Evolutionary conservation across 2,888 invertebrate species (phyloP).

Genomic region (Scelioninae gen. 1): DNA sequence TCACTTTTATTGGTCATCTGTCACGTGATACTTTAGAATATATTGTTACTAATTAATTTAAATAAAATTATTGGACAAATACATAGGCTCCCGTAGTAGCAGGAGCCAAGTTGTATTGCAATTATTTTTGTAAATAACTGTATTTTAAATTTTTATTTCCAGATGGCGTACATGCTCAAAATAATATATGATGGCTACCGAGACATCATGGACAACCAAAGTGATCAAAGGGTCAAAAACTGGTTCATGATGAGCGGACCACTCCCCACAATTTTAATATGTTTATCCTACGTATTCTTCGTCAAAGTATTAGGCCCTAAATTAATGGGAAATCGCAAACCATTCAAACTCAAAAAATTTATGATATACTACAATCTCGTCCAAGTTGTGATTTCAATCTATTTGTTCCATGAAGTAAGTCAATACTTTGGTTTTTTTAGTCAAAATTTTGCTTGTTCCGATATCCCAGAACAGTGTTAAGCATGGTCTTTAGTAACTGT

Average conservation of each 20-base stretch:
- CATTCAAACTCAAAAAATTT: conserved; percentile 90
- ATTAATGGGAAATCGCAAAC: conserved; percentile 94
- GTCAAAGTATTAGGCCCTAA: conserved; percentile 92
- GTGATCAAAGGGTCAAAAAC: conserved; percentile 91
- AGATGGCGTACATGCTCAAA: conserved; percentile 87
- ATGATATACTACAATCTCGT: conserved; percentile 93
- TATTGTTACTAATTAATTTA: too few species aligned
- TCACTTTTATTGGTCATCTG: too few species aligned
- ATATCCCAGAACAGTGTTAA: too few species aligned
- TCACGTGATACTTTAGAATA: too few species aligned
- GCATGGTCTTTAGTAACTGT: too few species aligned
- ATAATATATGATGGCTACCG: conserved; percentile 88
- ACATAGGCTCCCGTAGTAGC: too few species aligned
- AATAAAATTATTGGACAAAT: too few species aligned
- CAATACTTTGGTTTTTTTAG: conserved; percentile 2
- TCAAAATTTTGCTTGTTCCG: too few species aligned
- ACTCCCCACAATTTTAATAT: conserved; percentile 90
- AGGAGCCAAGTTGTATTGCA: too few species aligned
- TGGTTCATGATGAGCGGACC: conserved; percentile 94
- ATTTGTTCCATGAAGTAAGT: conserved; percentile 90
- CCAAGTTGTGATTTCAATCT: conserved; percentile 91
- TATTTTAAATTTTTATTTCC: conserved; percentile 70
- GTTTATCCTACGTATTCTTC: conserved; percentile 90
- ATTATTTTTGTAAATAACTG: too few species aligned
- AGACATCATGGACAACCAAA: conserved; percentile 93